phyloP scores from a whole-genome alignment of 2,888 invertebrate genomes.

The Maniola hyperantus region DNA sequence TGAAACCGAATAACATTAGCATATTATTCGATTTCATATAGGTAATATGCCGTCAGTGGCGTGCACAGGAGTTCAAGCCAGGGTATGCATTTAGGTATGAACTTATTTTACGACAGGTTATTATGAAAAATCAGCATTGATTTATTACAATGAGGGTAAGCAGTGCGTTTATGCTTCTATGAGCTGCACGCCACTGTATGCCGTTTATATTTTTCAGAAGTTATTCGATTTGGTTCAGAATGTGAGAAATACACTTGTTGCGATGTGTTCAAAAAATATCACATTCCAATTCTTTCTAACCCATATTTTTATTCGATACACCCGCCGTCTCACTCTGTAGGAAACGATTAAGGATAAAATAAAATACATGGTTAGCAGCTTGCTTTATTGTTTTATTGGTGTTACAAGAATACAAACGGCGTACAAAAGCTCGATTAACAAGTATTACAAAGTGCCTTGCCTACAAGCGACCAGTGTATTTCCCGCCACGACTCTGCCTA shows the following conservation, averaged over 20 bases:
- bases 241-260: conserved; percentile 37
- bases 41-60: too few species aligned
- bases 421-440: conserved; percentile 14
- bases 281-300: conserved; percentile 31
- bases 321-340: not conserved
- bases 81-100: too few species aligned
- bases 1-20: not conserved
- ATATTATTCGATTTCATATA: not conserved
- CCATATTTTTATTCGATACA: not conserved
- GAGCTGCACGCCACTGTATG: too few species aligned
- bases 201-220: conserved; percentile 24
- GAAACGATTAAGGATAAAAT: not conserved
- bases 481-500: conserved; percentile 48
- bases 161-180: too few species aligned
- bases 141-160: too few species aligned
- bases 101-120: too few species aligned
- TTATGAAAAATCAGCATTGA: too few species aligned
- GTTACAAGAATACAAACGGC: conserved; percentile 14
- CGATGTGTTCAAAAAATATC: not conserved
- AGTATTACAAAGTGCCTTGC: conserved; percentile 49
- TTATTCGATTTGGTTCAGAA: conserved; percentile 28
- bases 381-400: not conserved
- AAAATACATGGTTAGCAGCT: conserved; percentile 3
- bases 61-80: too few species aligned
- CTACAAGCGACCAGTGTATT: conserved; percentile 47